Conservation (phyloP, 2,888 invertebrate genomes). For the Bembecia ichneumoniformis region DNA sequence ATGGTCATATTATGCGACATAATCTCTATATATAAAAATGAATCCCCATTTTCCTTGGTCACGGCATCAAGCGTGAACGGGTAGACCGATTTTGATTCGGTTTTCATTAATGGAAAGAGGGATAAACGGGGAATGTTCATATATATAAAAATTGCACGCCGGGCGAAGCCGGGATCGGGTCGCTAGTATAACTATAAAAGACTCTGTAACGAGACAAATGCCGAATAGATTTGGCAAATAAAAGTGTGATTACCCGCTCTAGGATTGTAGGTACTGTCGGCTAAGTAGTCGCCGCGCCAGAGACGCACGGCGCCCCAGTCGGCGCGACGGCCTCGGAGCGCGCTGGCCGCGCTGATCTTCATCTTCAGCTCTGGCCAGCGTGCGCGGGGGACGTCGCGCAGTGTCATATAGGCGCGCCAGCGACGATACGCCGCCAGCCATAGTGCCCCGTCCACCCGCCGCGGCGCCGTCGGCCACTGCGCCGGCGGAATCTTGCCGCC, state of each 20-base stretch:
- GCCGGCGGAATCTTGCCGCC: slow-evolving; percentile 32
- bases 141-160: too few relatives aligned
- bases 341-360: slow-evolving; percentile 38
- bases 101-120: too few relatives aligned
- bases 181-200: neutral
- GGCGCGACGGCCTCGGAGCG: slow-evolving; percentile 34
- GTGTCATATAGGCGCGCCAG: slow-evolving; percentile 91
- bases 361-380: slow-evolving; percentile 87
- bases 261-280: slow-evolving; percentile 37
- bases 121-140: too few relatives aligned
- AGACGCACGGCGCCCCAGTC: slow-evolving; percentile 47
- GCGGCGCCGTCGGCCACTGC: slow-evolving; percentile 85
- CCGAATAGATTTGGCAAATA: too few relatives aligned
- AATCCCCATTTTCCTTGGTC: too few relatives aligned
- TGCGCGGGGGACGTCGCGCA: slow-evolving; percentile 82
- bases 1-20: too few relatives aligned
- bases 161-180: too few relatives aligned
- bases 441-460: slow-evolving; percentile 75
- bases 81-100: too few relatives aligned
- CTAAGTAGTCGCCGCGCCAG: slow-evolving; percentile 62
- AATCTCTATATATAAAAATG: too few relatives aligned
- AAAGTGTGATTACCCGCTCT: slow-evolving; percentile 26
- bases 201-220: neutral
- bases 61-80: too few relatives aligned
- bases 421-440: slow-evolving; percentile 77